Base-by-base conservation (phyloP, 1,140 invertebrate species). In the Caligus rogercresseyi region DNA sequence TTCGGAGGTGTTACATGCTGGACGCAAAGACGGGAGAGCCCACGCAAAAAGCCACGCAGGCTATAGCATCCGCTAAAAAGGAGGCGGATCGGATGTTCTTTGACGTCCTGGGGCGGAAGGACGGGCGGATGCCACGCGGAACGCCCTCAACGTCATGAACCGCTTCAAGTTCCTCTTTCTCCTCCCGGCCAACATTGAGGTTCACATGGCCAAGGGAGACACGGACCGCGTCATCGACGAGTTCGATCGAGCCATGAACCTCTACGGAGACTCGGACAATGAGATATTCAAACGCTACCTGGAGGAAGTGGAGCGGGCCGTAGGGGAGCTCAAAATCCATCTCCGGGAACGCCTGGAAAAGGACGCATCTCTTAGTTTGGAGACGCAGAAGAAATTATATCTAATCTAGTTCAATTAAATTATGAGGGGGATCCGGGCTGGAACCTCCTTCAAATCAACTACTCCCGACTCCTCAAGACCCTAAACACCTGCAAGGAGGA, bases 201-300 rank as follows among this genome's bases (percentile, higher is more conserved):
- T 83, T 63, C 94, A 94, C 69, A 91, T 98, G 64, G 80, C 85
- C 67, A 86, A 87, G 70, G 90, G 88, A 54, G 94, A 99, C 70
- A 98, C 94, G 72, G 91, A 97, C 73, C 80, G 94, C 20, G 89
- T 98, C 19, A 93, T 99, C 59, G 98, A 95, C 72, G 95, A 99
- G 74, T 98, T 96, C 72, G 85, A 89, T 0, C 79, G 94, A 69
- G 94, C 92, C 2, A 93, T 92, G 70, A 91, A 93, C 71, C 77
- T 98, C 13, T 98, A 97, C 78, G 86, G 88, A 65, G 89, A 93
- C 72, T 93, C 89, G 24, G 89, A 98, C 72, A 82, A 96, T 65
- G 71, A 84, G 76, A 78, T 89, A 13, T 90, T 91, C 67, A 84
- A 83, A 69, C 83, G 82, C 76, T 89, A 95, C 20, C 78, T 93